Evolutionary conservation across 1,140 invertebrate species (phyloP).

Genomic region (Dendrolimus punctatus): DNA sequence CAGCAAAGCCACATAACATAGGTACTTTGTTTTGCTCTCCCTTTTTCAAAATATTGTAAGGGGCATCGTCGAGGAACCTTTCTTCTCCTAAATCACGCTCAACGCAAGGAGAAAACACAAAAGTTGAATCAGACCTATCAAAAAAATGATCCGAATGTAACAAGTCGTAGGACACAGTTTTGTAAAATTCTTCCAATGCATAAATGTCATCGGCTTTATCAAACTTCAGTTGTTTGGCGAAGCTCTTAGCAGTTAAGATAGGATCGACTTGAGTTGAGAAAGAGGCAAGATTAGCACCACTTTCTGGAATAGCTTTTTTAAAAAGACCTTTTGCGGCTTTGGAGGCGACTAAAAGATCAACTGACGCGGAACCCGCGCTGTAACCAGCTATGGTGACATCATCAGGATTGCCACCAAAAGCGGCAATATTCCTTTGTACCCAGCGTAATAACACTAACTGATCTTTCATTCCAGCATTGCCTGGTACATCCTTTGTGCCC

Average conservation of each 20-base stretch:
- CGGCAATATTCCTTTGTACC: slow-evolving; percentile 40
- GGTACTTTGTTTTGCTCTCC: slow-evolving; percentile 19
- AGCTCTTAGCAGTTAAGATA: slow-evolving; percentile 20
- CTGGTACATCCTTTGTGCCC: slow-evolving; percentile 37
- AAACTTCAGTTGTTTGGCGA: slow-evolving; percentile 19
- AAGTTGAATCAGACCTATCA: slow-evolving; percentile 9
- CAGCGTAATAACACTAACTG: slow-evolving; percentile 35
- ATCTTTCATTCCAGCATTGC: slow-evolving; percentile 49
- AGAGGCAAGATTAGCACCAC: slow-evolving; percentile 23
- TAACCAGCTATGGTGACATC: slow-evolving; percentile 38
- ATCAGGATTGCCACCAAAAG: slow-evolving; percentile 40
- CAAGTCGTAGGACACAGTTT: slow-evolving; percentile 10
- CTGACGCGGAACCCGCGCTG: slow-evolving; percentile 36
- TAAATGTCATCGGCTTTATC: slow-evolving; percentile 18
- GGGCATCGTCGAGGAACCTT: slow-evolving; percentile 17
- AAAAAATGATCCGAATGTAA: slow-evolving; percentile 8
- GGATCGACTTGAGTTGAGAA: slow-evolving; percentile 29
- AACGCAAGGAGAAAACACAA: slow-evolving; percentile 21
- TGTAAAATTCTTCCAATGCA: slow-evolving; percentile 28
- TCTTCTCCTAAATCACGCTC: slow-evolving; percentile 17
- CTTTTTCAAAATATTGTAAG: slow-evolving; percentile 17
- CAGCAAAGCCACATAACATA: slow-evolving; percentile 19
- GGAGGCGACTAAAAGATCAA: slow-evolving; percentile 40
- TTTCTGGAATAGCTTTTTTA: slow-evolving; percentile 35
- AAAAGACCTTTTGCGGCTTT: slow-evolving; percentile 31